Evolutionary conservation across 2,888 invertebrate species (phyloP).

Genomic region (Nomada hirtipes): DNA sequence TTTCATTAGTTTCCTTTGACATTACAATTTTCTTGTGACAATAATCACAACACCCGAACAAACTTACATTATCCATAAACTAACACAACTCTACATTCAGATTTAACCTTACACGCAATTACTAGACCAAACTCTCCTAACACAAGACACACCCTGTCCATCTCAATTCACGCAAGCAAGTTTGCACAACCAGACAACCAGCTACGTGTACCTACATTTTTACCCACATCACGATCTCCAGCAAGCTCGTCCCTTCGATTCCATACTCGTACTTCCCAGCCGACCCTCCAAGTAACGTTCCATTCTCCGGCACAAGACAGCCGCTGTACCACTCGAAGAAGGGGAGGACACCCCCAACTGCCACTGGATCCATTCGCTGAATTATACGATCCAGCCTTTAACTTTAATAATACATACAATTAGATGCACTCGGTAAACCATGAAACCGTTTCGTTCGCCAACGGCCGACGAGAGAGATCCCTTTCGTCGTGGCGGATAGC

Average conservation of each 20-base stretch:
- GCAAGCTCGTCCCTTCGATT: neutral
- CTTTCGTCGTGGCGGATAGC: neutral
- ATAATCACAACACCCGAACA: no score
- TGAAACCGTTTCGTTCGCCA: slow-evolving; percentile 33
- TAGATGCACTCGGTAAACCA: slow-evolving; percentile 43
- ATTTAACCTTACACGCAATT: no score
- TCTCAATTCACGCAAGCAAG: neutral
- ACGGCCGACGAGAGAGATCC: slow-evolving; percentile 16
- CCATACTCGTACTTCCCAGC: neutral
- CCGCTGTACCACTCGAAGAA: neutral
- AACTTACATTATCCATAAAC: no score
- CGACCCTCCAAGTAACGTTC: neutral
- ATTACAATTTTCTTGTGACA: no score
- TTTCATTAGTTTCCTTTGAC: no score
- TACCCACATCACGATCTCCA: neutral
- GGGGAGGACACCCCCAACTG: neutral
- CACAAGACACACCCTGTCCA: neutral
- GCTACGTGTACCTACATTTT: neutral
- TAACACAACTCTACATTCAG: no score
- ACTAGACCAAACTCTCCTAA: no score
- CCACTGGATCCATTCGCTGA: neutral
- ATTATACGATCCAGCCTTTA: neutral
- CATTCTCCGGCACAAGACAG: neutral
- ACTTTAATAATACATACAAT: slow-evolving; percentile 34
- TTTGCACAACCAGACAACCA: neutral